A percentile compares a stretch with the other conserved stretches of the same genome.
Conservation (phyloP, 2,888 invertebrate species). For the Ormyrus nitidulus region DNA sequence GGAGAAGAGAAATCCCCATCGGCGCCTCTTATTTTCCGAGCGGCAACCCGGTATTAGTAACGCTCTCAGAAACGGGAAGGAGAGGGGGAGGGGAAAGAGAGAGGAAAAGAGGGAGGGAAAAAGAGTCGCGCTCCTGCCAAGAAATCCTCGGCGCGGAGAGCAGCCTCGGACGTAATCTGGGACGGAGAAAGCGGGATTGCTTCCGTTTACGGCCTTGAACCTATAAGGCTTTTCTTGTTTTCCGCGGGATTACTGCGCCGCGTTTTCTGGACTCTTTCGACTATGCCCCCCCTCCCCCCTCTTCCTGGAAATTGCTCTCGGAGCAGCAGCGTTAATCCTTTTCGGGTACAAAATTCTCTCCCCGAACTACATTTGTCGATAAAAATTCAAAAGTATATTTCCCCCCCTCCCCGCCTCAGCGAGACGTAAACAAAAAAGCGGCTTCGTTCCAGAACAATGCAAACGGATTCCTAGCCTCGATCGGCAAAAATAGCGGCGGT, state of each 20-base stretch:
- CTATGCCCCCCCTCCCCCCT: neutral
- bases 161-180: conserved; percentile 44
- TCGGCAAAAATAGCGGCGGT: too few species aligned
- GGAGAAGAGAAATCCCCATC: conserved; percentile 12
- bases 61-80: too few species aligned
- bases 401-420: too few species aligned
- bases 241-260: neutral
- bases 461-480: too few species aligned
- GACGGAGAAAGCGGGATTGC: conserved; percentile 54
- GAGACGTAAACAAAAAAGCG: too few species aligned
- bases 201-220: conserved; percentile 53
- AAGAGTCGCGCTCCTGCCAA: conserved; percentile 11
- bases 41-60: neutral
- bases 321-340: too few species aligned
- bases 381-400: too few species aligned
- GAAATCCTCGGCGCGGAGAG: conserved; percentile 48
- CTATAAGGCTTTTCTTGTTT: conserved; percentile 4
- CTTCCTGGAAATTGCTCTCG: too few species aligned
- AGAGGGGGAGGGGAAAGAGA: neutral
- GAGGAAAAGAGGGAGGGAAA: conserved; percentile 13
- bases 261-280: too few species aligned
- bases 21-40: conserved; percentile 2
- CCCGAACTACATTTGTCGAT: too few species aligned
- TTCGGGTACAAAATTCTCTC: too few species aligned
- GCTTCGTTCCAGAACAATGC: too few species aligned